Base-by-base conservation (phyloP, 2,797 vertebrate species). In the Ptychobarbus kaznakovi region DNA sequence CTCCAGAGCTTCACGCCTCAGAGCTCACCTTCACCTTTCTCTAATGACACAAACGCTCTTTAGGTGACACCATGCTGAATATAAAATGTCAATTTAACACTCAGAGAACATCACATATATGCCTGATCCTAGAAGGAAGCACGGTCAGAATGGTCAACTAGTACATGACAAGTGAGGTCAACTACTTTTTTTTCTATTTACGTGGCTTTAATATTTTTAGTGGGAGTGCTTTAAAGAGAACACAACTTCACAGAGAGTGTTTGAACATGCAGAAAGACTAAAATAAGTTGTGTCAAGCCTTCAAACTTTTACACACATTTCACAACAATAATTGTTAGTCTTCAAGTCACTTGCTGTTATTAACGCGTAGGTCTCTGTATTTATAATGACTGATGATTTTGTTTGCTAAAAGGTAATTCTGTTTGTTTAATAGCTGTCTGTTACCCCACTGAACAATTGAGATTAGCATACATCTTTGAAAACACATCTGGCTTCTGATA, bases 21-120 rank as follows among this genome's bases (percentile, higher is more conserved):
- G n/a, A 82, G 56, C 25, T 73, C 16, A 73, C 53, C 69, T 73
- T 73, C 16, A 82, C 51, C 38, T 61, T 73, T 63, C 69, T 46
- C 53, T 28, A 15, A 65, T 38, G 16, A 82, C 44, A 46, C 16
- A 61, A 11, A 73, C 2, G 4, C 53, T 44, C 68, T 73, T 61
- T 32, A 61, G 32, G n/a, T 18, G 28, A 63, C 35, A 61, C 9
- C 25, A 46, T 35, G 56, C 69, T 65, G 13, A 82, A 66, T 80
- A 15, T 49, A 49, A 68, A 49, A 66, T 6, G 7, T n/a, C 20
- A 18, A 22, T 61, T 7, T 13, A 78, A 56, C 38, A 61, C 22
- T 42, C 75, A 42, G 0, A 61, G 75, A 25, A 61, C 4, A 25
- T n/a, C 7, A 32, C 16, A 56, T 28, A 56, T 22, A 73, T 35